A percentile compares a stretch with the other conserved stretches of the same genome.
Evolutionary conservation across 2,113 vertebrate species (phyloP).

Genomic region (Monopterus albus): DNA sequence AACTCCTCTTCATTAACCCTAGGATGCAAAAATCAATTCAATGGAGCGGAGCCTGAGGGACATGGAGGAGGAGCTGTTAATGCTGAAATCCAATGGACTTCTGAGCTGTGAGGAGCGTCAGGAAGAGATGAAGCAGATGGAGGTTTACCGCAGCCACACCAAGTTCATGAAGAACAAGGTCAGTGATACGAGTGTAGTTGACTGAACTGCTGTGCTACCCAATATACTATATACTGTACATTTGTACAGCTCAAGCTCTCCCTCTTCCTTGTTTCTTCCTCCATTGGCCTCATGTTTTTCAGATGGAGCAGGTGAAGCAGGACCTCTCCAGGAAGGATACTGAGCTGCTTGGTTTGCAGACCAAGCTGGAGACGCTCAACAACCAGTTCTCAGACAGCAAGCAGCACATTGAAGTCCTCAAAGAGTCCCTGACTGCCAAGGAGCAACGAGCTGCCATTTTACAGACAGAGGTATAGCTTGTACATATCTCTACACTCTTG

Average conservation of each 20-base stretch:
- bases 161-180: conserved; percentile 99
- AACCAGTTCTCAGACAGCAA: conserved; percentile 99
- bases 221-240: not conserved
- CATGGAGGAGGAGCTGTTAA: conserved; percentile 96
- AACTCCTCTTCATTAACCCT: conserved; percentile 7
- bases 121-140: conserved; percentile 99
- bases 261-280: not conserved
- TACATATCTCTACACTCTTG: not conserved
- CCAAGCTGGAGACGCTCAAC: conserved; percentile 95
- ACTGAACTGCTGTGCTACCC: not conserved
- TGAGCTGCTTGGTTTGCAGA: conserved; percentile 94
- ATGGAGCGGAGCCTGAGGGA: conserved; percentile 95
- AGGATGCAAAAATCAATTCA: conserved; percentile 97
- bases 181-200: not conserved
- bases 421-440: conserved; percentile 97
- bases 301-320: conserved; percentile 99
- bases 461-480: conserved; percentile 92
- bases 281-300: conserved; percentile 10
- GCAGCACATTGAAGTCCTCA: conserved; percentile 97
- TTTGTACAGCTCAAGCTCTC: not conserved
- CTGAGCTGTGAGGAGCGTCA: conserved; percentile 97
- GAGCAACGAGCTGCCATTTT: conserved; percentile 97
- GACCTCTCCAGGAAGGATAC: conserved; percentile 97
- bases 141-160: conserved; percentile 97
- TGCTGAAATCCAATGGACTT: conserved; percentile 96